Base-by-base conservation (phyloP, 2,797 vertebrate species). In the Ptychadena robeensis region DNA sequence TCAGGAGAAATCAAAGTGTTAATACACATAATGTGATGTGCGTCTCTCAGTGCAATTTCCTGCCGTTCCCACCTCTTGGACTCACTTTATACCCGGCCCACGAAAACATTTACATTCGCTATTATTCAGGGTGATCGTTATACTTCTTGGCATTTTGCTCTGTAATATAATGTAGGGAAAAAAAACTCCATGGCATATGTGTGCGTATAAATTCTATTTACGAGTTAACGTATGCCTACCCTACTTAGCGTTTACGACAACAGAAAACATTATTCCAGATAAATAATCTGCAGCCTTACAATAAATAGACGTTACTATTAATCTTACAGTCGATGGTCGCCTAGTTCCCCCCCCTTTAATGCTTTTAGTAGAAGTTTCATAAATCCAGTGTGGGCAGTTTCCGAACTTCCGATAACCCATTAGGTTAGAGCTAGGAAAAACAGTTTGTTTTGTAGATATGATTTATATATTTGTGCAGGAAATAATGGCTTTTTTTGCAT, bases 381-480 rank as follows among this genome's bases (percentile, higher is more conserved):
- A 79, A 80, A 80, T 80, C 53, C 67, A 80, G 4, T 38, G 66
- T 79, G 77, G 44, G 67, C 78, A 80, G 78, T 71, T 63, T 71
- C 67, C 67, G 40, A 70, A 59, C 67, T 71, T 80, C 66, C 32
- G 67, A 80, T 80, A 80, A 71, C 78, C 78, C 78, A 80, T 80
- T 80, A 80, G 67, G 67, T 71, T 80, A 71, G 14, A 63, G 78
- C 34, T 35, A 10, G 63, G 53, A 63, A 71, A 80, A 80, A 61
- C 67, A n/a, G 64, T 67, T 68, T 78, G 40, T 68, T 67, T 78
- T 78, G 38, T 31, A 68, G 64, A 78, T 78, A 67, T 67, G 64
- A 78, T 78, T 78, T 68, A 78, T 78, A 78, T 67, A 15, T 66
- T 22, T 67, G 35, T 78, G 44, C 48, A 35, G 64, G n/a, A 35